Base-by-base conservation (phyloP, 2,113 vertebrate genomes). In the Pluvianellus socialis region DNA sequence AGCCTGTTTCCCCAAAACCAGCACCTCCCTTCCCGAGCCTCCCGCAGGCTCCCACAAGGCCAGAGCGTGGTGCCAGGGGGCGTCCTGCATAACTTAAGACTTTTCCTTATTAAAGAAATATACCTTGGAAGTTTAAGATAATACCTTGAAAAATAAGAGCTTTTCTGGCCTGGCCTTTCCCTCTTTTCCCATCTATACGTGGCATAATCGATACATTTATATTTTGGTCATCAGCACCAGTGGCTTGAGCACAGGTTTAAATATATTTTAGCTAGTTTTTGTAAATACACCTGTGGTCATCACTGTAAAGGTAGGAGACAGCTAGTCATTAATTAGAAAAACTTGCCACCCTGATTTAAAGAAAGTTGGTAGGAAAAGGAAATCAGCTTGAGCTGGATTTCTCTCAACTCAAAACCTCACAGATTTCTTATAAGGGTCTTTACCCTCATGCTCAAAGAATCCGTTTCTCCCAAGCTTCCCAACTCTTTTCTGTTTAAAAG, bases 41-140 rank as follows among this genome's bases (percentile, higher is more conserved):
- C 42, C 35, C 1, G 0, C 12, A 8, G 24, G 27, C 42, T 65
- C 35, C 62, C 3, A 3, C 6, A 7, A 26, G 56, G 21, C 47
- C 32, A 26, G 13, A 77, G 44, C 4, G 2, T 3, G 23, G 22
- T 11, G 24, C 35, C 30, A 8, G 22, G 14, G 24, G 4, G 1
- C 14, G 7, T 0, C 30, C 2, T 2, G 10, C 26, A 12, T 4
- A 44, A 11, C 4, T 52, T 20, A 5, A 47, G 30, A 11, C 5
- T 33, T 50, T 21, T 40, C 52, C 18, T 13, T 30, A 0, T 7
- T 45, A 49, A 4, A 53, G 18, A 24, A 83, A 86, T 4, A 67
- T 5, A n/a, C 10, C 4, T 72, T 35, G 23, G 47, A 40, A 63
- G 16, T 33, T 87, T 45, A 81, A 55, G 45, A 19, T 24, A 70